Percentiles rank a stretch among this genome's conserved stretches.
phyloP scores from a whole-genome alignment of 2,888 invertebrate species.

The Erannis defoliaria region DNA sequence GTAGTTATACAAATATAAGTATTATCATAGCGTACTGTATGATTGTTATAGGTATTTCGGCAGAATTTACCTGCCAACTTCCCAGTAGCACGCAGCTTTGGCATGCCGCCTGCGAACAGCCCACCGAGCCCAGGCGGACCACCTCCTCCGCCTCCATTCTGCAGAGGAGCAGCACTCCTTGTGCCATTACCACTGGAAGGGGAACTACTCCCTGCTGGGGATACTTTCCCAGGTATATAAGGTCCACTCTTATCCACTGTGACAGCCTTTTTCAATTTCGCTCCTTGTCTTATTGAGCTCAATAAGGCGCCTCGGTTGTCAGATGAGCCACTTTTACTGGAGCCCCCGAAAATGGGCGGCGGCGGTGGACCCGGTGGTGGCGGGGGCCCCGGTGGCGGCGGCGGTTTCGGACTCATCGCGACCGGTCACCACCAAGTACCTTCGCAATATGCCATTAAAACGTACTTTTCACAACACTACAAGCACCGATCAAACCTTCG shows the following conservation, averaged over 20 bases:
- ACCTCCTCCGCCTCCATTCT: conserved; percentile 71
- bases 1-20: no score
- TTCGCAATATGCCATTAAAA: conserved; percentile 61
- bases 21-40: not conserved
- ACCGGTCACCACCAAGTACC: conserved; percentile 54
- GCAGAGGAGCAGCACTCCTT: conserved; percentile 66
- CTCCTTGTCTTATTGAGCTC: conserved; percentile 93
- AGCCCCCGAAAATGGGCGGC: conserved; percentile 78
- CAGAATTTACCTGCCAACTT: conserved; percentile 72
- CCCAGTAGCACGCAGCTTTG: conserved; percentile 91
- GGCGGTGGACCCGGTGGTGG: conserved; percentile 88
- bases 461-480: conserved; percentile 45
- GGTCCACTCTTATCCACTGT: conserved; percentile 97
- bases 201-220: conserved; percentile 62
- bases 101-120: conserved; percentile 94
- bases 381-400: conserved; percentile 89
- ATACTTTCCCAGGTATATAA: conserved; percentile 88
- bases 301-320: conserved; percentile 90
- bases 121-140: conserved; percentile 87
- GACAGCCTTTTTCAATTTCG: conserved; percentile 93
- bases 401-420: conserved; percentile 80
- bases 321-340: conserved; percentile 78
- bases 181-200: conserved; percentile 68
- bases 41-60: not conserved
- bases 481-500: conserved; percentile 48